These are phyloP conservation scores for Pristionchus pacificus DNA, from an alignment of 1,140 invertebrate species.

Conservation along the genomic window DNA sequence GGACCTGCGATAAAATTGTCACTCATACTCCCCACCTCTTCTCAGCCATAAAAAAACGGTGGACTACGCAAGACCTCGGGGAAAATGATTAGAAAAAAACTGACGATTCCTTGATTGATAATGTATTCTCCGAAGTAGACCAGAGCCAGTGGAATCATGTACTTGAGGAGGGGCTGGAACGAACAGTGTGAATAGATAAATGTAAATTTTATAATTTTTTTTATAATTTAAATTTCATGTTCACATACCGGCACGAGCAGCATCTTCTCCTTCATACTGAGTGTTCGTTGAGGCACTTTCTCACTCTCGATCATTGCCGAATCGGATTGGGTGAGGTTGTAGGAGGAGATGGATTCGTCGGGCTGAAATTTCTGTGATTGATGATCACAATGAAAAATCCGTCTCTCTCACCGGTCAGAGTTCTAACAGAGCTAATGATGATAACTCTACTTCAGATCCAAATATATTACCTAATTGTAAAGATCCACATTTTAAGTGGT, in stretches of 20 bases:
- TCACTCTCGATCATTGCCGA: slow-evolving; percentile 4
- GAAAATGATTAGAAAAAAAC: slow-evolving; percentile 40
- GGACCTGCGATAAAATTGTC: slow-evolving; percentile 1
- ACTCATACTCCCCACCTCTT: slow-evolving; percentile 50
- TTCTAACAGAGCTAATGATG: too few species aligned
- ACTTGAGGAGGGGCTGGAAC: slow-evolving; percentile 65
- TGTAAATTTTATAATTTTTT: not conserved
- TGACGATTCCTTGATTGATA: slow-evolving; percentile 82
- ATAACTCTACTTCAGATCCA: too few species aligned
- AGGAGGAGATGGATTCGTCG: too few species aligned
- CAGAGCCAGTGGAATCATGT: slow-evolving; percentile 73
- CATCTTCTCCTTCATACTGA: slow-evolving; percentile 16
- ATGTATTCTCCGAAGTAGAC: slow-evolving; percentile 85
- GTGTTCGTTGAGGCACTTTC: slow-evolving; percentile 8
- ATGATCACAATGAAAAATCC: too few species aligned
- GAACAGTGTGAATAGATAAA: not conserved
- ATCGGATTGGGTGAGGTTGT: slow-evolving; percentile 1
- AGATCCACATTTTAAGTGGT: not conserved
- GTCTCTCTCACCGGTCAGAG: too few species aligned
- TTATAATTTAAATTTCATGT: slow-evolving; percentile 15
- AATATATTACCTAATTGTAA: too few species aligned
- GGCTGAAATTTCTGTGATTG: too few species aligned
- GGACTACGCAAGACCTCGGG: slow-evolving; percentile 67
- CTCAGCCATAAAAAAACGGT: slow-evolving; percentile 69
- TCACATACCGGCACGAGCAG: not conserved